Percentiles rank a stretch among this genome's conserved stretches.
These are phyloP conservation scores for Rachycentron canadum DNA, from an alignment of 2,797 vertebrate genomes.

Conservation along the genomic window DNA sequence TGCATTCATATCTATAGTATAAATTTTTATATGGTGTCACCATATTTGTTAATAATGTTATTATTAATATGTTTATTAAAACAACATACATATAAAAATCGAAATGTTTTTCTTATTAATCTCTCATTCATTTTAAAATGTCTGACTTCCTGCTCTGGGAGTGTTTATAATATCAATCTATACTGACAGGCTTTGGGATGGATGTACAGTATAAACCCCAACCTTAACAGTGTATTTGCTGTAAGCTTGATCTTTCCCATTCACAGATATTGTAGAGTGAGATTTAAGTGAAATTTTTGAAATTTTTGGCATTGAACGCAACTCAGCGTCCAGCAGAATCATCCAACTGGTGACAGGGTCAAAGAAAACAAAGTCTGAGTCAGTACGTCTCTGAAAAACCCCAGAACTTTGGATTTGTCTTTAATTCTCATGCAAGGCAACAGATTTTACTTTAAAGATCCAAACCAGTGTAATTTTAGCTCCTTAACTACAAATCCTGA, in stretches of 20 bases:
- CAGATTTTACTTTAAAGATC: constrained; percentile 27
- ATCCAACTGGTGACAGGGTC: not conserved
- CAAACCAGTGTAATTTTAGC: constrained; percentile 9
- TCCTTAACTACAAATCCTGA: constrained; percentile 13
- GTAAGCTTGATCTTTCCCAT: not conserved
- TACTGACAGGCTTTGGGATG: too few relatives aligned
- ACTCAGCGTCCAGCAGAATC: constrained; percentile 14
- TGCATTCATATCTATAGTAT: too few relatives aligned
- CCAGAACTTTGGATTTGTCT: constrained; percentile 9
- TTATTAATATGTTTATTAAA: too few relatives aligned
- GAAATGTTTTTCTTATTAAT: too few relatives aligned
- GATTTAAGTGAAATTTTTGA: not conserved
- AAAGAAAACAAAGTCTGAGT: constrained; percentile 1
- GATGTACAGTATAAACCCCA: too few relatives aligned
- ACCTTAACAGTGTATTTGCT: not conserved
- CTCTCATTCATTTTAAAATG: too few relatives aligned
- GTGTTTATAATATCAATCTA: too few relatives aligned
- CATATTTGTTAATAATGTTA: too few relatives aligned
- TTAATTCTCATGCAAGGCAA: constrained; percentile 22
- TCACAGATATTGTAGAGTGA: not conserved
- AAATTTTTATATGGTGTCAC: too few relatives aligned
- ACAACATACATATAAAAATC: too few relatives aligned
- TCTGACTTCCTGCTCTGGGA: too few relatives aligned
- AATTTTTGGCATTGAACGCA: not conserved
- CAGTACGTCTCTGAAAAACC: not conserved